phyloP scores from a whole-genome alignment of 2,888 invertebrate species.

The Heteromurus nitidus region DNA sequence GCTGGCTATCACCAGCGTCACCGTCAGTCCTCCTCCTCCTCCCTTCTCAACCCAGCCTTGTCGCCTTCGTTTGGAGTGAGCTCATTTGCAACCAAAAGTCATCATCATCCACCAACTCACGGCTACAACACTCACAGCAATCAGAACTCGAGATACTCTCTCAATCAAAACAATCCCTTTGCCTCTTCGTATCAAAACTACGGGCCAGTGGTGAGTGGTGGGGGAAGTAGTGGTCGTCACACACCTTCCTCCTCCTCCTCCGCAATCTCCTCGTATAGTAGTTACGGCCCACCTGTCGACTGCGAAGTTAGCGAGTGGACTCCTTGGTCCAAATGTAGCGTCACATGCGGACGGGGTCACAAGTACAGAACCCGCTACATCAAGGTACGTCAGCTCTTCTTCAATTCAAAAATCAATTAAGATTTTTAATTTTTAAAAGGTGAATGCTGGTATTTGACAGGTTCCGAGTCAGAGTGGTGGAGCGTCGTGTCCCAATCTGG shows the following conservation, averaged over 20 bases:
- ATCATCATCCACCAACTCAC: slow-evolving; percentile 4
- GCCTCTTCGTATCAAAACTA: slow-evolving; percentile 44
- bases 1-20: slow-evolving; percentile 73
- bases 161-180: slow-evolving; percentile 31
- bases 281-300: slow-evolving; percentile 71
- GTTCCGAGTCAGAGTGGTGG: slow-evolving; percentile 69
- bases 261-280: slow-evolving; percentile 45
- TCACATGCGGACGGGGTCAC: slow-evolving; percentile 76
- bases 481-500: slow-evolving; percentile 66
- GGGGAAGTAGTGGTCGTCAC: background rate
- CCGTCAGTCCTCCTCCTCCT: background rate
- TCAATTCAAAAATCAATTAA: too few relatives aligned
- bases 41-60: background rate
- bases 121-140: background rate
- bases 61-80: background rate
- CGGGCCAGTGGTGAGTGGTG: slow-evolving; percentile 15
- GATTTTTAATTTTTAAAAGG: too few relatives aligned
- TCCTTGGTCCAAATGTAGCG: slow-evolving; percentile 76
- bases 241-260: slow-evolving; percentile 21
- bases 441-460: background rate
- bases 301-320: slow-evolving; percentile 76
- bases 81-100: slow-evolving; percentile 10
- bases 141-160: slow-evolving; percentile 23
- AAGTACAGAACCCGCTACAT: slow-evolving; percentile 72
- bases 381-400: too few relatives aligned